These are phyloP conservation scores for Paralichthys olivaceus DNA, from an alignment of 2,113 vertebrate species.

Conservation along the genomic window DNA sequence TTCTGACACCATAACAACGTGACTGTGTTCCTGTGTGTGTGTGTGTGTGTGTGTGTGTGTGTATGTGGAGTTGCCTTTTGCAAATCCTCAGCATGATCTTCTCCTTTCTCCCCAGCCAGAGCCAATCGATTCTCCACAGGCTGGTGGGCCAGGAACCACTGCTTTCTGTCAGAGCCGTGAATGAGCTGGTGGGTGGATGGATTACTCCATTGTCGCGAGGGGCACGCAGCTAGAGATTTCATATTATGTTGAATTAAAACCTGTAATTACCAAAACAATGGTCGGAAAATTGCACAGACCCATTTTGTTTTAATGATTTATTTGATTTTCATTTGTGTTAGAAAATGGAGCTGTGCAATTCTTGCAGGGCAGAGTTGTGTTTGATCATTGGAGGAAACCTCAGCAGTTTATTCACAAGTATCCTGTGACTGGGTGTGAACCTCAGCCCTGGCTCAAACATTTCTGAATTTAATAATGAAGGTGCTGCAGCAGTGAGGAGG, in stretches of 20 bases:
- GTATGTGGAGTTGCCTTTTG: conserved; percentile 31
- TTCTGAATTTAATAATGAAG: conserved; percentile 16
- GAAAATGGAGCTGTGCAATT: conserved; percentile 21
- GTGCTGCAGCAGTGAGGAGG: conserved; percentile 7
- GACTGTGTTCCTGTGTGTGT: not conserved
- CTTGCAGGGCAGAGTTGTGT: not conserved
- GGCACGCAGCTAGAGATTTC: conserved; percentile 66
- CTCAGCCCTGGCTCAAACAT: not conserved
- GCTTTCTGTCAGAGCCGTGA: conserved; percentile 67
- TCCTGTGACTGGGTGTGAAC: not conserved
- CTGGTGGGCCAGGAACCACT: conserved; percentile 53
- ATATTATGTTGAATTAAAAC: conserved; percentile 74
- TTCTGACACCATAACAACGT: not conserved
- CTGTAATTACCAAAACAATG: conserved; percentile 68
- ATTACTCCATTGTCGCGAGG: conserved; percentile 67
- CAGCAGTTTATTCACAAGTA: conserved; percentile 5
- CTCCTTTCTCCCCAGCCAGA: conserved; percentile 51
- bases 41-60: conserved; percentile 13
- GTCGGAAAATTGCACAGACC: conserved; percentile 29
- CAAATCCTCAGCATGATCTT: conserved; percentile 52
- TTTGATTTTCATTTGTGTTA: conserved; percentile 46
- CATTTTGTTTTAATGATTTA: conserved; percentile 51
- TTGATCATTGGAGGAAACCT: not conserved
- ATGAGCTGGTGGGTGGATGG: conserved; percentile 73
- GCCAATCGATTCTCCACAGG: conserved; percentile 71